Conservation (phyloP, 2,113 vertebrate species). For the Donacobius atricapilla region DNA sequence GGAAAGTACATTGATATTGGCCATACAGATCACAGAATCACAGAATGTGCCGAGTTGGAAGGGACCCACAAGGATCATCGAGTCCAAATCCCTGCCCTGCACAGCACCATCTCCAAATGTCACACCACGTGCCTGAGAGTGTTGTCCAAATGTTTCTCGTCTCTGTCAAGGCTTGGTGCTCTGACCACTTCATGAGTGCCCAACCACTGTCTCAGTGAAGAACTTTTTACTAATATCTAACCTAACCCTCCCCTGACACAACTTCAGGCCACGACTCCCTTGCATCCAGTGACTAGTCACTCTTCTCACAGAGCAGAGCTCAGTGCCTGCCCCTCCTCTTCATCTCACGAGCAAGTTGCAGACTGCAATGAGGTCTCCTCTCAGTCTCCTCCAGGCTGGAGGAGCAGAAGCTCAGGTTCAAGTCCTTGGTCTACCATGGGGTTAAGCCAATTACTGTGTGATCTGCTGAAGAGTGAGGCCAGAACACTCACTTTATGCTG, state of each 20-base stretch:
- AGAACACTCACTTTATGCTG: fast-evolving
- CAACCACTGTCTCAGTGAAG: fast-evolving
- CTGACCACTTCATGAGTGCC: background rate
- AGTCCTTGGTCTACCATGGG: background rate
- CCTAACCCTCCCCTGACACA: background rate
- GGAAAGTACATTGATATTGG: fast-evolving
- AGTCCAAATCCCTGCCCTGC: background rate
- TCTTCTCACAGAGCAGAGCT: background rate
- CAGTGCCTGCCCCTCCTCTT: background rate
- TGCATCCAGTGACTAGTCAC: background rate
- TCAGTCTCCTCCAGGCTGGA: background rate
- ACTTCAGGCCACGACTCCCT: too few species aligned
- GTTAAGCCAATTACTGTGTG: background rate
- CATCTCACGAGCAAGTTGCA: fast-evolving
- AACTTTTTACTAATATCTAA: background rate
- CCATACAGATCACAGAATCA: background rate
- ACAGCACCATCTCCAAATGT: too few species aligned
- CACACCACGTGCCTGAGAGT: background rate
- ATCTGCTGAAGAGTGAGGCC: background rate
- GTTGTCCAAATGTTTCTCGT: background rate
- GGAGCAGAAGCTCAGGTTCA: background rate
- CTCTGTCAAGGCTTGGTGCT: background rate
- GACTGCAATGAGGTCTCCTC: background rate
- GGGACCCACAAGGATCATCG: background rate
- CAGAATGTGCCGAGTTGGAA: background rate